Evolutionary conservation across 2,113 vertebrate genomes (phyloP), one percentile per base, ranked within the genome.

Genomic region (Pseudorectes ferrugineus): DNA sequence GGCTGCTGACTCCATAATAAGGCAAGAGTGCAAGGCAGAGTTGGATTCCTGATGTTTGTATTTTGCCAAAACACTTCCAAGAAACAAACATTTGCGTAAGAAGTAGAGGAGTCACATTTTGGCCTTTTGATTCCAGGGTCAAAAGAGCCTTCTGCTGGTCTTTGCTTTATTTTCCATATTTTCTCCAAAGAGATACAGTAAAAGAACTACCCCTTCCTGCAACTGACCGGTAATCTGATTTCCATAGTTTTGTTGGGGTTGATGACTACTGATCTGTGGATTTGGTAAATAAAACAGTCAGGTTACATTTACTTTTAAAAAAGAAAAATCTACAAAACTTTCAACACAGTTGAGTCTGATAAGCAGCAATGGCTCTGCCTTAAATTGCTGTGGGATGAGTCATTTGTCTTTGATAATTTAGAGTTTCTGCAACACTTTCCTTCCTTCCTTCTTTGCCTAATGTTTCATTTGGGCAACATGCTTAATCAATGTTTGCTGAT

Each of bases 401-500:
- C 2, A 95, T 97, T 95, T 95, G 70, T 96, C 86, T 97, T 95
- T 59, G 70, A 88, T 72, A 68, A 75, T 92, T 70, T n/a, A 45
- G 72, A 94, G 79, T 79, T 93, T 66, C 79, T 74, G 71, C 71
- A 66, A 38, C 42, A 23, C 10, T 72, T 68, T 61, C 67, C 75
- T 96, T 95, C 88, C 70, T 94, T 85, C 88, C 67, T 92, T 86
- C 89, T 97, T 93, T 59, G 51, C 63, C 72, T 94, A 91, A 94
- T 90, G 92, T 94, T 97, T 97, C 92, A 95, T 97, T 96, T 96
- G 88, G 82, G 96, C 91, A 97, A 97, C 95, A 95, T 92, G 92
- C 75, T 98, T 98, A 97, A 98, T 98, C 97, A 97, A 72, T 97
- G 96, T 97, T 98, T 98, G 95, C 80, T 95, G 78, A 95, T 96